Evolutionary conservation across 2,113 vertebrate species (phyloP), one percentile per base, ranked within the genome.

Genomic region (Ochotona curzoniae): DNA sequence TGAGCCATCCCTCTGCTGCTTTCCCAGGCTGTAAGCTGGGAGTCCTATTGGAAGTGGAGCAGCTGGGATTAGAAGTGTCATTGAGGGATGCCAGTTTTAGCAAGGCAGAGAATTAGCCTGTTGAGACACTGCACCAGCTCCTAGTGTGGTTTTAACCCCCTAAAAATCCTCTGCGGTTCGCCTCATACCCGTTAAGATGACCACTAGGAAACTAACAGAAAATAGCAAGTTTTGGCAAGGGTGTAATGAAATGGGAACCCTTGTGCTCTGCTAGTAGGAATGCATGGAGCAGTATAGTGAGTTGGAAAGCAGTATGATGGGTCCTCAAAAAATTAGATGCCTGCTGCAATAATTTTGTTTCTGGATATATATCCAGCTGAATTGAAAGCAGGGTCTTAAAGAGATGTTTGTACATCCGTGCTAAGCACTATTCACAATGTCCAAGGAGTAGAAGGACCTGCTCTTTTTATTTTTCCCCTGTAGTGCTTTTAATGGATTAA

Each of bases 161-260:
- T 89, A 84, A 93, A 85, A 90, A 49, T 92, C 44, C 9, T 35
- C 32, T 74, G 28, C 69, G 67, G 57, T 57, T 61, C 28, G 14
- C 79, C 69, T 94, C 30, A 84, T 4, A 10, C 44, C 32, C 21
- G 15, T 83, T 70, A 83, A 38, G n/a, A 70, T 38, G 32, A 35
- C 49, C 80, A 17, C 28, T 66, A 18, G 80, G 60, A 81, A 75
- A 60, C 49, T 35, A 57, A 57, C 12, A 57, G 54, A 57, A 57
- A 17, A 57, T 20, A 57, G 54, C 6, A 18, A 18, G 54, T 44
- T 44, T 44, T 44, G 38, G 38, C 38, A 44, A 44, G 38, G 38
- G 38, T 44, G 38, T 44, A 44, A 44, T 44, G 38, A 44, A 44
- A 44, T 44, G 38, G 38, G 66, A 23, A 93, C 32, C 17, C 5